Base-by-base conservation (phyloP, 2,888 invertebrate species). In the Lycocerus yunnanus region DNA sequence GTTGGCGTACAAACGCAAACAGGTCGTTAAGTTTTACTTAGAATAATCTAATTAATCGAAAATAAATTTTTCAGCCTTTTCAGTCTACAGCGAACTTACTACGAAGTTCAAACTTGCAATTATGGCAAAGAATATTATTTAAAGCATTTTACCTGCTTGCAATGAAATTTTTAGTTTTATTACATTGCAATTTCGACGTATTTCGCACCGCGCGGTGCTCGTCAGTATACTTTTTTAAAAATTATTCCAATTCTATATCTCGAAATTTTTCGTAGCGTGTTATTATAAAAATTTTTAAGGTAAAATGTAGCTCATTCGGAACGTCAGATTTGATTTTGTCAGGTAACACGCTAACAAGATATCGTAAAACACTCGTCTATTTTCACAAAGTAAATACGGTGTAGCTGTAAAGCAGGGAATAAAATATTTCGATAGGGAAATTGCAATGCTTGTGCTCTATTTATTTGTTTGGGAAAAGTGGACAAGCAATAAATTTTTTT, bases 391-490 rank as follows among this genome's bases (percentile, higher is more conserved):
- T 76, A 76, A 76, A 76, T 73, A 69, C 74, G 76, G 74, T 76
- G 59, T 18, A 71, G 70, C 68, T 68, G 71, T 76, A 76, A 76
- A 76, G 74, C 71, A 43, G 24, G 69, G 63, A 71, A 72, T 76
- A 76, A 76, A 76, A 76, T 76, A 76, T 76, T 76, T 73, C 66
- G 76, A 74, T 71, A 71, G 68, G 73, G 66, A 75, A 65, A 72
- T 72, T 72, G 72, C 75, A 59, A 21, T 71, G 59, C 58, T 71
- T 15, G 61, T 68, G 61, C 60, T 73, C 65, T 18, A 58, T 76
- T 72, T 67, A 11, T 73, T 71, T 75, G 69, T 20, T 69, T 16
- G 21, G 43, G 43, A 43, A 68, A 65, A 69, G 71, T 43, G 71
- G 66, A 75, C 73, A 59, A 69, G 61, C 72, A 16, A 43, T 43